These are phyloP conservation scores for Coryphaenoides rupestris DNA, from an alignment of 2,113 vertebrate genomes.

Conservation along the genomic window DNA sequence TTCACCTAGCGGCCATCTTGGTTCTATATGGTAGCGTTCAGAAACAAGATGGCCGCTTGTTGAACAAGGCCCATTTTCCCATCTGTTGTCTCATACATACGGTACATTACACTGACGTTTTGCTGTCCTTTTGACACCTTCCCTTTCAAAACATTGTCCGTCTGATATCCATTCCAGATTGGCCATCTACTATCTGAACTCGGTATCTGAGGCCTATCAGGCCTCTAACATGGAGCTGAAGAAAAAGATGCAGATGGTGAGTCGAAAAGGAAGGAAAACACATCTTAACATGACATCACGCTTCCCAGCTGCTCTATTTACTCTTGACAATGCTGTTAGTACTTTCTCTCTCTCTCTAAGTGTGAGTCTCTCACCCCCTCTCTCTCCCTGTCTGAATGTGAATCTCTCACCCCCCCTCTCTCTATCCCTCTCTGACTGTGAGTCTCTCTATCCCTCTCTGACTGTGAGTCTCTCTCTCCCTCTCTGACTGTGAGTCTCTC, in stretches of 20 bases:
- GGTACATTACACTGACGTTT: neutral
- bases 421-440: neutral
- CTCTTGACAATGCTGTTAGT: neutral
- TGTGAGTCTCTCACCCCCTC: too few relatives aligned
- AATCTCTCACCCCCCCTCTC: neutral
- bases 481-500: too few relatives aligned
- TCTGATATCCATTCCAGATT: conserved; percentile 68
- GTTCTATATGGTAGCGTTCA: too few relatives aligned
- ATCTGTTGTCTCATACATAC: too few relatives aligned
- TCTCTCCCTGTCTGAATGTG: neutral
- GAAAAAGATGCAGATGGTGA: conserved; percentile 95
- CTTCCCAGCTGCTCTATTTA: too few relatives aligned
- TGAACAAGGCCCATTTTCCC: too few relatives aligned
- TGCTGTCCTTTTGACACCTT: neutral
- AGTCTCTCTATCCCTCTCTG: neutral
- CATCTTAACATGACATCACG: neutral
- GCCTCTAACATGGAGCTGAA: conserved; percentile 86
- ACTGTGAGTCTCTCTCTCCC: too few relatives aligned
- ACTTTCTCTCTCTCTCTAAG: neutral
- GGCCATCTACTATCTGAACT: conserved; percentile 95
- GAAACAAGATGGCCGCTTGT: too few relatives aligned
- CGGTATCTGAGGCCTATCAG: conserved; percentile 86
- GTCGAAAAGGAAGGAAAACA: conserved; percentile 12
- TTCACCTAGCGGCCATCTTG: too few relatives aligned
- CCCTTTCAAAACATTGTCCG: neutral